These are phyloP conservation scores for Connochaetes taurinus DNA, from an alignment of 2,113 vertebrate genomes.

Conservation along the genomic window DNA sequence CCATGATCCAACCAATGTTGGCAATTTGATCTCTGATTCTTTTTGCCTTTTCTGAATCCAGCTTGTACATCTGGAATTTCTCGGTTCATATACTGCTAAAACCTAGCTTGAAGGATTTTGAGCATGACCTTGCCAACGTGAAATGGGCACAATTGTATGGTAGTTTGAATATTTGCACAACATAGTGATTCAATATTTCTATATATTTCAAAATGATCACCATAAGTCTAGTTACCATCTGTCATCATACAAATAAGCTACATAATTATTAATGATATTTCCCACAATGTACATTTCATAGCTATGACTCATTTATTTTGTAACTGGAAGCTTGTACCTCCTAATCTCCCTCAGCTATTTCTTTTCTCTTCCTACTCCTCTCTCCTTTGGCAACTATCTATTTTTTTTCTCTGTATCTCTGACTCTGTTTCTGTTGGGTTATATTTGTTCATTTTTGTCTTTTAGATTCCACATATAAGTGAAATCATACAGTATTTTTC, in stretches of 20 bases:
- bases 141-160: background rate
- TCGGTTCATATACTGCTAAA: background rate
- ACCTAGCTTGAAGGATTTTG: background rate
- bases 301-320: background rate
- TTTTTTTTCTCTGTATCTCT: background rate
- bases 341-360: background rate
- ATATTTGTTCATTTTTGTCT: background rate
- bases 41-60: background rate
- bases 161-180: background rate
- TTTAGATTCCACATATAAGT: background rate
- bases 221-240: background rate
- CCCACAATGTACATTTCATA: background rate
- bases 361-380: background rate
- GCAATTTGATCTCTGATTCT: background rate
- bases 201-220: background rate
- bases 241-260: background rate
- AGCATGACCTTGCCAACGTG: background rate
- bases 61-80: background rate
- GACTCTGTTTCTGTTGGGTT: background rate
- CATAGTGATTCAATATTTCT: background rate
- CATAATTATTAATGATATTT: background rate
- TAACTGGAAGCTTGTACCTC: background rate
- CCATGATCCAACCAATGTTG: background rate
- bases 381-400: background rate
- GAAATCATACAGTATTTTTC: background rate